phyloP scores from a whole-genome alignment of 2,113 vertebrate genomes.

The Corythornis cristatus region DNA sequence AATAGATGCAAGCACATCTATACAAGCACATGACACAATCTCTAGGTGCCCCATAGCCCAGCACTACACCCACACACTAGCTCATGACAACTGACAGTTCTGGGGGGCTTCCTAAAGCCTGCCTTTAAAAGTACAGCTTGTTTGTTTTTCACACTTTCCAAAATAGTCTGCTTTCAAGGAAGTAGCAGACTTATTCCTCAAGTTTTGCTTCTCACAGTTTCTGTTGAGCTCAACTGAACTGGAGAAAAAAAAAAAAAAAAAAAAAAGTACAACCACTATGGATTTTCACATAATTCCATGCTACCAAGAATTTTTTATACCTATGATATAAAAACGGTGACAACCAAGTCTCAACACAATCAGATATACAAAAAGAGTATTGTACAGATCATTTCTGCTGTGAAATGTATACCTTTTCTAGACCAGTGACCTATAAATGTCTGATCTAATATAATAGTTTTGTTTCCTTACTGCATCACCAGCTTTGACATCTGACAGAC shows the following conservation, averaged over 20 bases:
- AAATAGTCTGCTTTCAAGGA: neutral
- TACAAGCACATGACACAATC: accelerated
- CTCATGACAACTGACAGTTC: neutral
- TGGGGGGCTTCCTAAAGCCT: neutral
- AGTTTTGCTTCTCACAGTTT: neutral
- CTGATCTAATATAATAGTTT: neutral
- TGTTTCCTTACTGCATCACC: neutral
- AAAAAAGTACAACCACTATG: accelerated
- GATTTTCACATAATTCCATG: neutral
- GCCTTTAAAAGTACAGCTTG: neutral
- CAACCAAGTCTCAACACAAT: neutral
- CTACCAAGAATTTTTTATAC: neutral
- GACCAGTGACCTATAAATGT: neutral
- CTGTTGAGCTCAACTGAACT: neutral
- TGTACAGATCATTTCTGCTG: neutral
- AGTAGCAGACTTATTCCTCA: neutral
- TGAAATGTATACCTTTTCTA: neutral
- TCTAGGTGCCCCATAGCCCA: neutral
- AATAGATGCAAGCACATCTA: accelerated
- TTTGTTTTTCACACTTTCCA: neutral
- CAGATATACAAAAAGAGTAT: neutral
- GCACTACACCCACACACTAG: neutral
- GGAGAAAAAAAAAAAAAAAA: neutral
- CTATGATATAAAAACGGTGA: neutral
- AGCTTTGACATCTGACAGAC: neutral